These are phyloP conservation scores for Bombus pyrosoma DNA, from an alignment of 1,140 invertebrate species.

Conservation along the genomic window DNA sequence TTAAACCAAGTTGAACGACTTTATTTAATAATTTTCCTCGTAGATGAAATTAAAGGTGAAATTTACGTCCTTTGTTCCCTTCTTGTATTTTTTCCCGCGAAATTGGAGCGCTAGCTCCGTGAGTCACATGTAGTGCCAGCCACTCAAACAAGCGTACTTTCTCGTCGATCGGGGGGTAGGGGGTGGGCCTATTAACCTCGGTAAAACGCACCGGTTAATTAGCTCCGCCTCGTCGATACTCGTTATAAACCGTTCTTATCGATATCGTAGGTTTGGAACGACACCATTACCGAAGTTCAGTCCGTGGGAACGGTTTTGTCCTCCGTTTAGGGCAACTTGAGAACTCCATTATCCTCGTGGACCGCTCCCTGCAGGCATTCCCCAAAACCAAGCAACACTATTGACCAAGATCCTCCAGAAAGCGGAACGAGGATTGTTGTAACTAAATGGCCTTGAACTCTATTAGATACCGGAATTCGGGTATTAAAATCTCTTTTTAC, in stretches of 20 bases:
- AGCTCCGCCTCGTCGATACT: slow-evolving; percentile 56
- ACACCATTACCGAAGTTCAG: slow-evolving; percentile 56
- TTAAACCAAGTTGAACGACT: not conserved
- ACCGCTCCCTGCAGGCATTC: slow-evolving; percentile 41
- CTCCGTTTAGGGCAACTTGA: slow-evolving; percentile 64
- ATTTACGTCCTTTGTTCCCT: not conserved
- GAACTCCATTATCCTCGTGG: slow-evolving; percentile 64
- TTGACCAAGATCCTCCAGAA: slow-evolving; percentile 62
- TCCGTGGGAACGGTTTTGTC: slow-evolving; percentile 58
- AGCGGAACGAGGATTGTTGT: slow-evolving; percentile 21
- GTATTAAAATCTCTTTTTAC: slow-evolving; percentile 39
- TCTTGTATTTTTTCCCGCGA: not conserved
- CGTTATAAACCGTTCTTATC: slow-evolving; percentile 56
- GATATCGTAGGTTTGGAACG: slow-evolving; percentile 54
- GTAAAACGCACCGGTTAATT: slow-evolving; percentile 56
- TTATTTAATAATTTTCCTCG: not conserved
- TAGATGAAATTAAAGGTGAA: not conserved
- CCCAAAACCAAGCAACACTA: slow-evolving; percentile 57
- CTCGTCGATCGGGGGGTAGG: not conserved
- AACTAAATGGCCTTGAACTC: slow-evolving; percentile 65
- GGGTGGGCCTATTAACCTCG: slow-evolving; percentile 10
- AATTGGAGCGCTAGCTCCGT: not conserved
- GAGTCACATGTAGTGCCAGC: not conserved
- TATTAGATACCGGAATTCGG: slow-evolving; percentile 43
- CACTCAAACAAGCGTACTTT: not conserved